These are phyloP conservation scores for Penaeus vannamei DNA, from an alignment of 1,140 invertebrate genomes.

Conservation along the genomic window DNA sequence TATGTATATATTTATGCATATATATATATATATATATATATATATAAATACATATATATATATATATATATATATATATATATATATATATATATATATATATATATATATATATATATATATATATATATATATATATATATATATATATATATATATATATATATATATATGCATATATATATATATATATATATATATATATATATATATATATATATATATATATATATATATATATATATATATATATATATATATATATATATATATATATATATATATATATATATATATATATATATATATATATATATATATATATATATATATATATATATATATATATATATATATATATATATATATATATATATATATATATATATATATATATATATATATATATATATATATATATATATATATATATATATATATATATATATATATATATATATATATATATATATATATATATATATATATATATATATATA, in stretches of 20 bases:
- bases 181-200: slow-evolving; percentile 40
- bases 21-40: not conserved
- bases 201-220: slow-evolving; percentile 40
- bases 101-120: not conserved
- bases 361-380: no score
- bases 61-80: slow-evolving; percentile 43
- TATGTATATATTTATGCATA: no score
- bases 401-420: no score
- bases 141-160: not conserved
- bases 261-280: slow-evolving; percentile 40
- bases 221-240: slow-evolving; percentile 40
- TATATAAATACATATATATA: slow-evolving; percentile 38
- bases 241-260: slow-evolving; percentile 40
- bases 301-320: no score
- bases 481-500: no score
- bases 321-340: no score
- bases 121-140: not conserved
- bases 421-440: no score
- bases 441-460: no score
- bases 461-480: no score
- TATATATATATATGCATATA: slow-evolving; percentile 22
- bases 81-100: slow-evolving; percentile 6
- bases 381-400: no score
- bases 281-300: no score
- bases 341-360: no score